A percentile compares a stretch with the other conserved stretches of the same genome.
phyloP scores from a whole-genome alignment of 1,140 invertebrate species.

The Heliothis subflexa region DNA sequence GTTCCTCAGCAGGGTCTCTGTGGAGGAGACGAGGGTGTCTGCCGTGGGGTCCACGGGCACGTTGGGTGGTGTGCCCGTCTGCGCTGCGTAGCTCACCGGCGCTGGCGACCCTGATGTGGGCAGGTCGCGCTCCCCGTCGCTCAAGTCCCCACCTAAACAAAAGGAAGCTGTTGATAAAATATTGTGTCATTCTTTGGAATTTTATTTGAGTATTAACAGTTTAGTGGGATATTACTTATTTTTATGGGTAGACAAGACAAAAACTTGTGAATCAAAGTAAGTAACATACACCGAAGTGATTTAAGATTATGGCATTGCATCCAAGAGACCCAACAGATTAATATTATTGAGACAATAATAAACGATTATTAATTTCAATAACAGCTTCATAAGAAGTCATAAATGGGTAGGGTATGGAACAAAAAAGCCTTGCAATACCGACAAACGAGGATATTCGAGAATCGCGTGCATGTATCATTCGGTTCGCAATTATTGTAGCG shows the following conservation, averaged over 20 bases:
- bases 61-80: slow-evolving; percentile 75
- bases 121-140: slow-evolving; percentile 86
- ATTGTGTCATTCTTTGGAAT: slow-evolving; percentile 1
- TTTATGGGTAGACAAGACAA: not conserved
- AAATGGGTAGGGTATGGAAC: slow-evolving; percentile 43
- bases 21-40: slow-evolving; percentile 89
- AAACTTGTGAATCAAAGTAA: not conserved
- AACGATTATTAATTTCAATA: slow-evolving; percentile 42
- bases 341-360: slow-evolving; percentile 6
- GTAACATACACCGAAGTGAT: slow-evolving; percentile 1
- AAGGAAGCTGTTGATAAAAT: slow-evolving; percentile 44
- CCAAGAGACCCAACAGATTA: not conserved
- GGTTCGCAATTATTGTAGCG: slow-evolving; percentile 77
- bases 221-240: not conserved
- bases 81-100: slow-evolving; percentile 78
- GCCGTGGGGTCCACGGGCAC: slow-evolving; percentile 86
- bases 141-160: slow-evolving; percentile 86
- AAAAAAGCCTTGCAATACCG: slow-evolving; percentile 53
- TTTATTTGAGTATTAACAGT: not conserved
- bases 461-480: slow-evolving; percentile 80
- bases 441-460: slow-evolving; percentile 58
- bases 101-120: slow-evolving; percentile 75
- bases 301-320: slow-evolving; percentile 2
- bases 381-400: slow-evolving; percentile 61
- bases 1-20: slow-evolving; percentile 96